Evolutionary conservation across 2,797 vertebrate genomes (phyloP), one percentile per base, ranked within the genome.

Genomic region (Enteromius afrohamiltoni): DNA sequence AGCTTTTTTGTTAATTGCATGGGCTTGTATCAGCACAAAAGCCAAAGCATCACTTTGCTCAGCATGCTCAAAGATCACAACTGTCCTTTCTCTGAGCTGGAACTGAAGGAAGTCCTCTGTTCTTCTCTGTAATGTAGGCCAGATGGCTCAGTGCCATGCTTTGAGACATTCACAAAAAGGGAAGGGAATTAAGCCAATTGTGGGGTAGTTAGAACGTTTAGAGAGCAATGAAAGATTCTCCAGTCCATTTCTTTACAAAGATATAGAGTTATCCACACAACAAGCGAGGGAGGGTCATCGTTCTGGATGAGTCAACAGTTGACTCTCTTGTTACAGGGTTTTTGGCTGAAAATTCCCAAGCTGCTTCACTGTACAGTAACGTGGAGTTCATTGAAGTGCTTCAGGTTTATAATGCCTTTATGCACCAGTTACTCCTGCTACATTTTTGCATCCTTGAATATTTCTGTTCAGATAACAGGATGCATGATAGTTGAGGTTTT

Each of bases 111-210:
- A 85, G 79, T 80, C 87, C 89, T 91, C 79, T 89, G 87, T 93
- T 93, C 89, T 85, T 86, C 79, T 88, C 14, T 3, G 40, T 88
- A 88, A 86, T 89, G 85, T 29, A 73, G 88, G 90, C 91, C 92
- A 93, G 89, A 89, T 93, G 93, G 93, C 92, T 91, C 85, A 6
- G 88, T 92, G 91, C 91, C 93, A 93, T 89, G 88, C 90, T 87
- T 92, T 92, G 86, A 93, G 90, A 90, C 78, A 65, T 87, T 88
- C 77, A 80, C 91, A 88, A 89, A 81, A 74, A 86, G 60, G 79
- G 71, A 87, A 84, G 77, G 79, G 89, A 89, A 88, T 87, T 87
- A 65, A 89, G 88, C 89, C 88, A 88, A 90, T 86, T 85, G 77
- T 87, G 87, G 86, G 88, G 89, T 91, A 69, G 82, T 92, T 90